Conservation (phyloP, 2,888 invertebrate genomes). For the Drosophila quinaria region DNA sequence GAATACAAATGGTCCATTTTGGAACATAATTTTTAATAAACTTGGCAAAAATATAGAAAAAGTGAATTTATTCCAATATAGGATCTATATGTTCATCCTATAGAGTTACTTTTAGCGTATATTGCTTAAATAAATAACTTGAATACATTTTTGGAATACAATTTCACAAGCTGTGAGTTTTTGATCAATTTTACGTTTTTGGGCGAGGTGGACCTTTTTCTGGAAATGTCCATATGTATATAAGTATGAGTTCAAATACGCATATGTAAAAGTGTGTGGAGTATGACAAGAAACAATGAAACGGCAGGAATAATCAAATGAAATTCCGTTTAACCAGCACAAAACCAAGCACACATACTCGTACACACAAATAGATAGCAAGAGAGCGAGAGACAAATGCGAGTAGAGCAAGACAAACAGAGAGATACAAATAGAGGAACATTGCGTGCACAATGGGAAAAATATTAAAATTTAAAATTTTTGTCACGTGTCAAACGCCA, state of each 20-base stretch:
- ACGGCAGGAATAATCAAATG: slow-evolving; percentile 63
- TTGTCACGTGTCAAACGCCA: slow-evolving; percentile 80
- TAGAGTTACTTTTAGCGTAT: too few species aligned
- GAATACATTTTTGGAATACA: too few species aligned
- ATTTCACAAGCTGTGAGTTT: too few species aligned
- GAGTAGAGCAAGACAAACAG: background rate
- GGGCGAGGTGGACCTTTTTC: too few species aligned
- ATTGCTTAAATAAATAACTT: too few species aligned
- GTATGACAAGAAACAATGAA: slow-evolving; percentile 55
- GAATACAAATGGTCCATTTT: too few species aligned
- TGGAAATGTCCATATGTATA: too few species aligned
- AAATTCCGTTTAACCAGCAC: slow-evolving; percentile 67
- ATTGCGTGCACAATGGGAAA: slow-evolving; percentile 42
- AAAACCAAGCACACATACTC: slow-evolving; percentile 21
- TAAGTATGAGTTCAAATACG: background rate
- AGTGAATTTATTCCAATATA: too few species aligned
- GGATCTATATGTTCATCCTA: too few species aligned
- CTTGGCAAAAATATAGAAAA: too few species aligned
- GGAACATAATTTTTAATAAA: too few species aligned
- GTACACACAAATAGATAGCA: background rate
- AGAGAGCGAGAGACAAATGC: background rate
- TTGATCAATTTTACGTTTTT: too few species aligned
- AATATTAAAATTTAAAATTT: slow-evolving; percentile 79
- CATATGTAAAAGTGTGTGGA: slow-evolving; percentile 5
- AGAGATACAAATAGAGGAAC: slow-evolving; percentile 15